phyloP scores from a whole-genome alignment of 53 echinoderm and acorn worm genomes.

The Luidia sarsii region DNA sequence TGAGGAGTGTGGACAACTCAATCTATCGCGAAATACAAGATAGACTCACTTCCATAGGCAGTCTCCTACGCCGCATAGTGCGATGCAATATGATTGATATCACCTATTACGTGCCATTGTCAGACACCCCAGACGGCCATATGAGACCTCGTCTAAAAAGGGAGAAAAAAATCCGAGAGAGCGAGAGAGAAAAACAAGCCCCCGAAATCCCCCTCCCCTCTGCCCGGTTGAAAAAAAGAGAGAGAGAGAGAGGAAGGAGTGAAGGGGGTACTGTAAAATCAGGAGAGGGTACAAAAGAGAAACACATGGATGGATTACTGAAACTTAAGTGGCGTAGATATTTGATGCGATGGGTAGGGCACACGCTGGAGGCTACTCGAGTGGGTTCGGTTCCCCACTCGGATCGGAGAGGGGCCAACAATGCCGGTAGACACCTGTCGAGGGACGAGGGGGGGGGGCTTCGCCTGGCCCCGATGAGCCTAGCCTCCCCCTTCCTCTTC shows the following conservation, averaged over 20 bases:
- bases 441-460: not conserved
- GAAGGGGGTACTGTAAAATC: not conserved
- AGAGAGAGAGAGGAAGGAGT: too few relatives aligned
- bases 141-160: not conserved
- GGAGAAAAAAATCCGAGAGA: not conserved
- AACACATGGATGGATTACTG: constrained; percentile 23
- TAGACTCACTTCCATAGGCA: too few relatives aligned
- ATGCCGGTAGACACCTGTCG: constrained; percentile 44
- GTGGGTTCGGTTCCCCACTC: constrained; percentile 49
- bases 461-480: constrained; percentile 15
- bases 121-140: not conserved
- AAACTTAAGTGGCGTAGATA: constrained; percentile 29
- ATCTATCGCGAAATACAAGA: too few relatives aligned
- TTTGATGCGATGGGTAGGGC: constrained; percentile 51
- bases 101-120: constrained; percentile 26
- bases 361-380: constrained; percentile 34
- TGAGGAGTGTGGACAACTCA: too few relatives aligned
- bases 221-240: too few relatives aligned
- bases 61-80: not conserved
- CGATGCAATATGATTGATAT: constrained; percentile 27
- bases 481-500: constrained; percentile 27
- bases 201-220: too few relatives aligned
- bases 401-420: constrained; percentile 8
- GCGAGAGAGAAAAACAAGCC: not conserved
- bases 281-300: constrained; percentile 15